Percentiles rank a stretch among this genome's conserved stretches.
phyloP scores from a whole-genome alignment of 2,888 invertebrate genomes.

The Matsumyia berberina region DNA sequence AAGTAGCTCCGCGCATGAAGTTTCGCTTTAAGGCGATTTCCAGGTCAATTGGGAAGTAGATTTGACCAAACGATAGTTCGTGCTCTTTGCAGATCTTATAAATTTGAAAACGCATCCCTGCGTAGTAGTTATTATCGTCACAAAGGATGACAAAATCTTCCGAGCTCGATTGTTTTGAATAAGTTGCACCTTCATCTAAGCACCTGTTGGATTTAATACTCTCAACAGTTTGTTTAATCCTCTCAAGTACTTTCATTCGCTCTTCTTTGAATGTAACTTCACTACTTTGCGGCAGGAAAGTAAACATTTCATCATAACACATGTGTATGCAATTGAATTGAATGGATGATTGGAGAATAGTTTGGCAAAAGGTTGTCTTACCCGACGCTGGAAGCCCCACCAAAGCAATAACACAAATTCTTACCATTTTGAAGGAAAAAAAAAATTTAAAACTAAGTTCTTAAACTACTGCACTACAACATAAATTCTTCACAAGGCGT shows the following conservation, averaged over 20 bases:
- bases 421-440: slow-evolving; percentile 76
- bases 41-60: slow-evolving; percentile 78
- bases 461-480: slow-evolving; percentile 27
- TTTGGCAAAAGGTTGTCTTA: slow-evolving; percentile 80
- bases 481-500: slow-evolving; percentile 27
- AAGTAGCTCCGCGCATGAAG: slow-evolving; percentile 64
- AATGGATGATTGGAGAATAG: slow-evolving; percentile 69
- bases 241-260: slow-evolving; percentile 76
- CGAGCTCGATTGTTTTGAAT: slow-evolving; percentile 18
- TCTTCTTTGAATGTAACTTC: slow-evolving; percentile 76
- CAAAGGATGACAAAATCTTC: slow-evolving; percentile 79
- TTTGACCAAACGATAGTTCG: slow-evolving; percentile 79
- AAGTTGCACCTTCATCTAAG: background rate
- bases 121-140: slow-evolving; percentile 83
- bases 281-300: slow-evolving; percentile 33
- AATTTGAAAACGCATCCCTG: slow-evolving; percentile 82
- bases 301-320: slow-evolving; percentile 80
- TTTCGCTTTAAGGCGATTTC: slow-evolving; percentile 78
- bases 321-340: slow-evolving; percentile 79
- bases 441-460: slow-evolving; percentile 35
- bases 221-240: slow-evolving; percentile 75
- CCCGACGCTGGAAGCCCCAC: slow-evolving; percentile 82
- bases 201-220: slow-evolving; percentile 46
- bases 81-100: slow-evolving; percentile 79
- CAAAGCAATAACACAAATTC: slow-evolving; percentile 80